Evolutionary conservation across 2,888 invertebrate species (phyloP).

Genomic region (Fabriciana adippe): DNA sequence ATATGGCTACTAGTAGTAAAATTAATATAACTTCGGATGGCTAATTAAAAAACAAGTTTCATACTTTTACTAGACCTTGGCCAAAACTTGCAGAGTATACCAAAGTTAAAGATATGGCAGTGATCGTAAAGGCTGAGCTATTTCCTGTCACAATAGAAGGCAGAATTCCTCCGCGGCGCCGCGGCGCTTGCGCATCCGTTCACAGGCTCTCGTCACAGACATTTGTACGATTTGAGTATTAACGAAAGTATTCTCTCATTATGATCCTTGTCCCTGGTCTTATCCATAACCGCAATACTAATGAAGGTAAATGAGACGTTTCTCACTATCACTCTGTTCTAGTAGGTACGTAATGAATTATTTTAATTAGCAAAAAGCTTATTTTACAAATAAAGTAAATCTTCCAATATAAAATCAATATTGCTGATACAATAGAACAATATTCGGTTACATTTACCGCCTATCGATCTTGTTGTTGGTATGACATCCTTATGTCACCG

Average conservation of each 20-base stretch:
- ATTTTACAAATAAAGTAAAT: no score
- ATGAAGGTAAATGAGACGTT: no score
- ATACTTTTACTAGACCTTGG: slow-evolving; percentile 9
- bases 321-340: no score
- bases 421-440: no score
- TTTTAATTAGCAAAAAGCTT: no score
- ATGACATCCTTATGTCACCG: slow-evolving; percentile 26
- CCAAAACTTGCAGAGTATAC: neutral
- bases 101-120: slow-evolving; percentile 1
- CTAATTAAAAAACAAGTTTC: slow-evolving; percentile 14
- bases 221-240: slow-evolving; percentile 16
- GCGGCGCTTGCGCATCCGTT: slow-evolving; percentile 31
- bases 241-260: slow-evolving; percentile 22
- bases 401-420: no score
- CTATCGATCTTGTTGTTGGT: slow-evolving; percentile 19
- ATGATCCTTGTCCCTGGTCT: slow-evolving; percentile 10
- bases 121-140: slow-evolving; percentile 21
- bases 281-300: slow-evolving; percentile 11
- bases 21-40: neutral
- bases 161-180: slow-evolving; percentile 22
- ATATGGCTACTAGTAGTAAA: neutral
- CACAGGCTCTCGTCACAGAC: slow-evolving; percentile 29
- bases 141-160: slow-evolving; percentile 32
- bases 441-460: neutral
- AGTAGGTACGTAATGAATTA: no score